Base-by-base conservation (phyloP, 2,113 vertebrate species). In the Kobus ellipsiprymnus region DNA sequence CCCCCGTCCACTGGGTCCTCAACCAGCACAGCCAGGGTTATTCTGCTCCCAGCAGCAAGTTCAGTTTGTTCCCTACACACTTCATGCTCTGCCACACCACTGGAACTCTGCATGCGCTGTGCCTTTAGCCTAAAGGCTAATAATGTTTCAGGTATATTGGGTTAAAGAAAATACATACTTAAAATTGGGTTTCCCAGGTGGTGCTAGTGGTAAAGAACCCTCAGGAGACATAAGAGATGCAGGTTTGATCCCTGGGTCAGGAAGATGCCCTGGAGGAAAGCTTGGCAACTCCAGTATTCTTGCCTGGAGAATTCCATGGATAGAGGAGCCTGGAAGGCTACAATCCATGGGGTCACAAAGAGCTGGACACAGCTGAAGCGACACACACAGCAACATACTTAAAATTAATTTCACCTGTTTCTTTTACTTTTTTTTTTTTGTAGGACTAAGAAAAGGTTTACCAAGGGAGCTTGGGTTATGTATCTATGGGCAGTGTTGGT, bases 81-180 rank as follows among this genome's bases (percentile, higher is more conserved):
- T 40, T 17, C 59, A 59, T 1, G 93, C 91, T 90, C 87, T 7
- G 21, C 25, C 77, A 46, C 91, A 52, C 62, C 11, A 0, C 0
- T 8, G 54, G 67, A 27, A 40, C 60, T 40, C 54, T 6, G 29
- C 36, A 1, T 3, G 27, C 3, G 9, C 30, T 17, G 11, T 30
- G 74, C 33, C 83, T 92, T 62, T 60, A 14, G 78, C 96, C 95
- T 25, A 57, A 23, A 46, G 96, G 78, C 78, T 40, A 87, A 95
- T 6, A 60, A 19, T 44, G 9, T 78, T 74, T 87, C 33, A 10
- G 80, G 19, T 17, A 27, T 40, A 52, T 7, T 7, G 2, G 33
- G 13, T 83, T 10, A 54, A 62, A n/a, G 46, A 30, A 57, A 44
- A 83, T 27, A n/a, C 6, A 14, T 8, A 74, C 36, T 77, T 85